Percentiles rank a stretch among this genome's conserved stretches.
These are phyloP conservation scores for Fregata magnificens DNA, from an alignment of 2,113 vertebrate genomes.

Conservation along the genomic window DNA sequence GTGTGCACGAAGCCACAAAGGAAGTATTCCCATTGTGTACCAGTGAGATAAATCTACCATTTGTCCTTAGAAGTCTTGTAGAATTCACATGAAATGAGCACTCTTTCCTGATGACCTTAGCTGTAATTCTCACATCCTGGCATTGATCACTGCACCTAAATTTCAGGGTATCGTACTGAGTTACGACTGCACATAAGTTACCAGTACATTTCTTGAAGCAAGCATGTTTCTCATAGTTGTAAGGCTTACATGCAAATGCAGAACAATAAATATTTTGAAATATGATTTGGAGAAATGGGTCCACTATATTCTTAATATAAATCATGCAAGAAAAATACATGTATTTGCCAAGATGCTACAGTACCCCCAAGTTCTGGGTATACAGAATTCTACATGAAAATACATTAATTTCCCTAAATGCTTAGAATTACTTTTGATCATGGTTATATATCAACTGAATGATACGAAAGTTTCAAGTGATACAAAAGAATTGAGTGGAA, in stretches of 20 bases:
- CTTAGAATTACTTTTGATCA: not conserved
- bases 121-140: not conserved
- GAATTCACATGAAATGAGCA: not conserved
- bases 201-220: not conserved
- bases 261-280: not conserved
- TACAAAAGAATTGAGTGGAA: not conserved
- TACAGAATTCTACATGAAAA: not conserved
- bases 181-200: not conserved
- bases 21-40: not conserved
- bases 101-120: not conserved
- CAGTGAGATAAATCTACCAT: not conserved
- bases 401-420: fast-evolving
- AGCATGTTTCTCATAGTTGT: not conserved
- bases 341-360: not conserved
- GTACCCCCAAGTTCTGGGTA: not conserved
- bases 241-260: not conserved
- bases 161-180: not conserved
- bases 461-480: not conserved
- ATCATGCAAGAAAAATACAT: not conserved
- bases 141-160: not conserved
- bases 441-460: not conserved
- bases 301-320: not conserved
- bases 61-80: not conserved
- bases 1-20: not conserved
- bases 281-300: not conserved